phyloP scores from a whole-genome alignment of 2,113 vertebrate genomes.

The Spheniscus mendiculus region DNA sequence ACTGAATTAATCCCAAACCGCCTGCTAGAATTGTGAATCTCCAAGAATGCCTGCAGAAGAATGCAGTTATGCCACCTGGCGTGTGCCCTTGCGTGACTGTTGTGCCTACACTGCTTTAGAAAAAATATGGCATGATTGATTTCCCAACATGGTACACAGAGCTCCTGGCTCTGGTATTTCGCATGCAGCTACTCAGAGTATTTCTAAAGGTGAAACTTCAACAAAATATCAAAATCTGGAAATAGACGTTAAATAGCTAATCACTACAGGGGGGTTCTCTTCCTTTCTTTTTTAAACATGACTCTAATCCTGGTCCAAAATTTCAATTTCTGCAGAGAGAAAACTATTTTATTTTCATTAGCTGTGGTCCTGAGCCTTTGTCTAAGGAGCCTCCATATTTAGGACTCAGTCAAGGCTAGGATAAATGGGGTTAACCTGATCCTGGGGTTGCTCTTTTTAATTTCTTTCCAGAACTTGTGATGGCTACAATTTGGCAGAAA shows the following conservation, averaged over 20 bases:
- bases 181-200: neutral
- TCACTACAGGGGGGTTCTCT: neutral
- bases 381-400: neutral
- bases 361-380: neutral
- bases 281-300: neutral
- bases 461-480: neutral
- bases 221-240: neutral
- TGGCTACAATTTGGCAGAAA: conserved; percentile 71
- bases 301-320: neutral
- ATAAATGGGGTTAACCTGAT: neutral
- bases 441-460: neutral
- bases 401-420: neutral
- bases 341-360: neutral
- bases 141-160: neutral
- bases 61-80: neutral
- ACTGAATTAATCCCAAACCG: neutral
- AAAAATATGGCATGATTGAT: neutral
- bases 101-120: neutral
- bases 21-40: neutral
- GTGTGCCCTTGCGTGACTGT: neutral
- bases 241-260: neutral
- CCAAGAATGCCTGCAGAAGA: neutral
- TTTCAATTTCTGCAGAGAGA: neutral
- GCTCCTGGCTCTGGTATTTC: neutral
- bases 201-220: neutral